Conservation (phyloP, 2,888 invertebrate genomes). For the Cryptocephalus moraei region DNA sequence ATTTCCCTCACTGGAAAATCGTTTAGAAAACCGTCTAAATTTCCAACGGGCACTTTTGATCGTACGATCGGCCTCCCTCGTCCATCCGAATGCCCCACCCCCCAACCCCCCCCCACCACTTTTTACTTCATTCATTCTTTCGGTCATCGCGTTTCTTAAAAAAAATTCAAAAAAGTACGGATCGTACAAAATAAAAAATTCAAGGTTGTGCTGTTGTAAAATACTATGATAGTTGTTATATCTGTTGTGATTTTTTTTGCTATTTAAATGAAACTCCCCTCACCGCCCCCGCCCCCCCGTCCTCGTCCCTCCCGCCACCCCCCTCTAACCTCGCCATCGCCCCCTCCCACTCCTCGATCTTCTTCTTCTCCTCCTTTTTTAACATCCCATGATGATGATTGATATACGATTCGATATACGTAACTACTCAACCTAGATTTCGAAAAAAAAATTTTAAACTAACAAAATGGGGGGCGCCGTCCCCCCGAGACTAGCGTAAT, state of each 20-base stretch:
- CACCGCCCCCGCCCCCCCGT: neutral
- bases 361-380: constrained; percentile 4
- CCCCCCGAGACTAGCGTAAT: constrained; percentile 22
- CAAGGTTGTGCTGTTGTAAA: constrained; percentile 43
- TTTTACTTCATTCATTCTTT: constrained; percentile 5
- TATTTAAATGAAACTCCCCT: constrained; percentile 20
- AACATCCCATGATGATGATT: constrained; percentile 12
- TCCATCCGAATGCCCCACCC: constrained; percentile 3
- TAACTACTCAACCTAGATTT: constrained; percentile 35
- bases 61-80: constrained; percentile 17
- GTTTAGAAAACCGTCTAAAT: no score
- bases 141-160: constrained; percentile 22
- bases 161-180: constrained; percentile 29
- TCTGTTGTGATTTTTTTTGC: constrained; percentile 41
- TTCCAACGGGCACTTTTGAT: no score
- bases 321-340: neutral
- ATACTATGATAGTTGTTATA: constrained; percentile 38
- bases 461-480: constrained; percentile 10
- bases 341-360: neutral
- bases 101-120: neutral
- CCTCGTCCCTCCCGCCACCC: neutral
- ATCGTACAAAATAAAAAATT: constrained; percentile 35
- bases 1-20: no score
- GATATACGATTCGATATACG: constrained; percentile 38
- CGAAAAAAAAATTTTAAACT: constrained; percentile 14